Base-by-base conservation (phyloP, 2,888 invertebrate species). In the Tetheella fluctuosa region DNA sequence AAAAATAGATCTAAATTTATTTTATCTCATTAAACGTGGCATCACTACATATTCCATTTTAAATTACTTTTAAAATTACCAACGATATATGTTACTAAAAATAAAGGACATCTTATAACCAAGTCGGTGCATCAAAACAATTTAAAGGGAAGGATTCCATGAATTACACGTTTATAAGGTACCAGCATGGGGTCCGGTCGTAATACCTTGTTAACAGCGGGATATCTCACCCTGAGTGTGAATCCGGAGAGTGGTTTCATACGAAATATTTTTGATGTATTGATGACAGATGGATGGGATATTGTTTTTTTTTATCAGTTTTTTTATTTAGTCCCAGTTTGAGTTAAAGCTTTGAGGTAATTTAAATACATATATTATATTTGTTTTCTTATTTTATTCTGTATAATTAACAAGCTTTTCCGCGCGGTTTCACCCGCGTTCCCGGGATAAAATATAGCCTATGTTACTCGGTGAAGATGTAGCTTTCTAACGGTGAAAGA, bases 101-200 rank as follows among this genome's bases (percentile, higher is more conserved):
- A 48, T 20, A 48, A 48, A 48, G 3, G 2, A 39, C 15, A 48
- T 48, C 48, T 20, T 17, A 8, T 48, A 2, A 39, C 42, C n/a
- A 20, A 15, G 48, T 39, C 48, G 48, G 48, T n/a, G 17, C 48
- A 48, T 48, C 48, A 10, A 48, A 20, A 48, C 48, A 48, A n/a
- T 48, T 48, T 48, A 20, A 48, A 20, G n/a, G 10, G 48, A 42
- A 6, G 17, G 20, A 20, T 48, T 48, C 48, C 39, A 6, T 0
- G 10, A 10, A 48, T 48, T 48, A 20, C 20, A 48, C 48, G 48
- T 48, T 48, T 15, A 48, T 48, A 17, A 17, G 6, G 20, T 10
- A 48, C 10, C 48, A 48, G 48, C 48, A 20, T 48, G 48, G 20
- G 48, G 48, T 48, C 48, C 7, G 20, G 10, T 48, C 17, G 48